A percentile compares a stretch with the other conserved stretches of the same genome.
Evolutionary conservation across 2,888 invertebrate genomes (phyloP).

Genomic region (Proisotoma minuta): DNA sequence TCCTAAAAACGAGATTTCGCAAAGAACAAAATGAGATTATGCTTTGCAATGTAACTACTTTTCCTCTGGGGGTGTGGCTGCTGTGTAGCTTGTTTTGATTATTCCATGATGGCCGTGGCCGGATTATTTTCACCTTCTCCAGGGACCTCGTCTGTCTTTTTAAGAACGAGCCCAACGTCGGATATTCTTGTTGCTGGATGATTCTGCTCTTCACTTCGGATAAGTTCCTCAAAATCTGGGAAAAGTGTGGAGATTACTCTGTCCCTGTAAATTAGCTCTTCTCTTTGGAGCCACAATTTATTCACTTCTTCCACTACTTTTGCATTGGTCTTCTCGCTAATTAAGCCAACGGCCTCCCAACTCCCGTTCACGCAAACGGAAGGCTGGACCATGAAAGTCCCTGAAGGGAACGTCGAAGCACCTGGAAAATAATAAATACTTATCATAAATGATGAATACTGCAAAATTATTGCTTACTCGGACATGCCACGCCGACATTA

Average conservation of each 20-base stretch:
- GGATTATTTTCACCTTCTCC: constrained; percentile 8
- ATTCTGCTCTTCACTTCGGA: constrained; percentile 11
- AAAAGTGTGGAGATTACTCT: constrained; percentile 19
- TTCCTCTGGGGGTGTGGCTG: too few relatives aligned
- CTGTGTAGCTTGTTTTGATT: too few relatives aligned
- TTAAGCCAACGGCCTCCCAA: constrained; percentile 39
- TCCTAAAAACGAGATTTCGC: too few relatives aligned
- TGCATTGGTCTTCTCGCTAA: constrained; percentile 25
- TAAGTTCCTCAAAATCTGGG: constrained; percentile 29
- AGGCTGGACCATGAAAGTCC: constrained; percentile 46
- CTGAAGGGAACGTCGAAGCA: constrained; percentile 31
- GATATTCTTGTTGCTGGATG: background rate
- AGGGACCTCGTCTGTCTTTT: constrained; percentile 2
- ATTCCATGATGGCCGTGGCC: too few relatives aligned
- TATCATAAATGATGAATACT: constrained; percentile 1
- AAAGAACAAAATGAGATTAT: too few relatives aligned
- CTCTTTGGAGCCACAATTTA: constrained; percentile 37
- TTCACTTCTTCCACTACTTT: constrained; percentile 31
- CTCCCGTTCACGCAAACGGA: constrained; percentile 34
- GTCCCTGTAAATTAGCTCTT: constrained; percentile 36
- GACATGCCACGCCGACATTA: constrained; percentile 26
- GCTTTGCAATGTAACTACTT: too few relatives aligned
- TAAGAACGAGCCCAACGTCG: background rate
- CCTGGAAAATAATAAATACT: constrained; percentile 18
- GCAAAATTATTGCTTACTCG: constrained; percentile 9